These are phyloP conservation scores for Clusia tigrina DNA, from an alignment of 2,888 invertebrate species.

Conservation along the genomic window DNA sequence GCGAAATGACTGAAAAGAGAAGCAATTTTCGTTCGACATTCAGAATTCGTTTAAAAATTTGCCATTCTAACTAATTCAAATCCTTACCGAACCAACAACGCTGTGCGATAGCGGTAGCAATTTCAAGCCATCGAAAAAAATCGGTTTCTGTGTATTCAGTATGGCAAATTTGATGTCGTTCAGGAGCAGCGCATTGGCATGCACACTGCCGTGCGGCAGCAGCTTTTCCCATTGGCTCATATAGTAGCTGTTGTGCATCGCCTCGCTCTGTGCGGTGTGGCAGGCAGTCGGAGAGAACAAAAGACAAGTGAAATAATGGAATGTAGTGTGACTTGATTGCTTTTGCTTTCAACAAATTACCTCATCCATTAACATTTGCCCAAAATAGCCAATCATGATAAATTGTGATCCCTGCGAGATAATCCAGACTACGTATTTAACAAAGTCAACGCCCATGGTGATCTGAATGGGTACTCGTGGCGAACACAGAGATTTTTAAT, in stretches of 20 bases:
- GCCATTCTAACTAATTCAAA: too few relatives aligned
- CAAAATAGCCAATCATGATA: constrained; percentile 31
- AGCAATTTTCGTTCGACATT: neutral
- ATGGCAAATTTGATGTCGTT: constrained; percentile 31
- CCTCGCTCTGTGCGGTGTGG: too few relatives aligned
- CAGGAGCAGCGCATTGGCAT: constrained; percentile 25
- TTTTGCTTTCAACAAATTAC: constrained; percentile 10
- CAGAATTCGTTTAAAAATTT: too few relatives aligned
- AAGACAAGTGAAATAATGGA: neutral
- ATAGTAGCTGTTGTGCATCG: constrained; percentile 26
- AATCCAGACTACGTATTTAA: constrained; percentile 29
- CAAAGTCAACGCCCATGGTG: constrained; percentile 17
- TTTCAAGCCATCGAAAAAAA: constrained; percentile 25
- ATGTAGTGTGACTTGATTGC: neutral
- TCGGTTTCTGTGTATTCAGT: constrained; percentile 25
- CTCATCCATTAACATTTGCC: constrained; percentile 32
- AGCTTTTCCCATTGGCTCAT: constrained; percentile 31
- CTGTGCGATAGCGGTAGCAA: constrained; percentile 21
- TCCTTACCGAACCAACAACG: constrained; percentile 25
- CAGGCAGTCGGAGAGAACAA: neutral
- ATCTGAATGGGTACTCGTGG: neutral
- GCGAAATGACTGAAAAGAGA: neutral
- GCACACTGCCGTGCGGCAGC: constrained; percentile 22
- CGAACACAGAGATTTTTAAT: neutral
- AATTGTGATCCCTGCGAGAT: constrained; percentile 28